A percentile compares a stretch with the other conserved stretches of the same genome.
Conservation (phyloP, 2,113 vertebrate genomes). For the Apaloderma vittatum region DNA sequence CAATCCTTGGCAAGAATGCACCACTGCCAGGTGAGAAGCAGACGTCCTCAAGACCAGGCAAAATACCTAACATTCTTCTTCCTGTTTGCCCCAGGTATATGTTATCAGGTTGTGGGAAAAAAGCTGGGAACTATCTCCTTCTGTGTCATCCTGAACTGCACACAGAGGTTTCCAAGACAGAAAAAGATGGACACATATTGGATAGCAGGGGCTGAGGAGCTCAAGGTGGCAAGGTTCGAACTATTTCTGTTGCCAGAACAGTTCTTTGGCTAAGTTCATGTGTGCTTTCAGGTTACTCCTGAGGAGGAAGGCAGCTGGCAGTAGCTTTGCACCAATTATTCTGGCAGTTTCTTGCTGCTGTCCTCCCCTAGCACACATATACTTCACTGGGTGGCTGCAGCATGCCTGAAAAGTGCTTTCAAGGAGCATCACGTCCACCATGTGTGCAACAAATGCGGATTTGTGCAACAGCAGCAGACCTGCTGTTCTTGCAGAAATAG, state of each 20-base stretch:
- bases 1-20: neutral
- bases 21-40: neutral
- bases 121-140: neutral
- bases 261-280: neutral
- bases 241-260: neutral
- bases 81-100: neutral
- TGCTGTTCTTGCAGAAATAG: neutral
- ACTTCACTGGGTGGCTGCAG: neutral
- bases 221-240: neutral
- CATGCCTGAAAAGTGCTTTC: neutral
- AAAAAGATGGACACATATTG: neutral
- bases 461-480: neutral
- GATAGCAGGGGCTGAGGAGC: neutral
- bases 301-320: neutral
- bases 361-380: fast-evolving
- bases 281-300: neutral
- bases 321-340: neutral
- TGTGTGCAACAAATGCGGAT: neutral
- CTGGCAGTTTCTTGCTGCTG: neutral
- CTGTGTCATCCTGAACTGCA: neutral
- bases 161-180: neutral
- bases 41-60: neutral
- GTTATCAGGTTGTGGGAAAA: neutral
- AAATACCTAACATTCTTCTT: neutral
- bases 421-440: fast-evolving